phyloP scores from a whole-genome alignment of 2,113 vertebrate genomes.

The Scopus umbretta region DNA sequence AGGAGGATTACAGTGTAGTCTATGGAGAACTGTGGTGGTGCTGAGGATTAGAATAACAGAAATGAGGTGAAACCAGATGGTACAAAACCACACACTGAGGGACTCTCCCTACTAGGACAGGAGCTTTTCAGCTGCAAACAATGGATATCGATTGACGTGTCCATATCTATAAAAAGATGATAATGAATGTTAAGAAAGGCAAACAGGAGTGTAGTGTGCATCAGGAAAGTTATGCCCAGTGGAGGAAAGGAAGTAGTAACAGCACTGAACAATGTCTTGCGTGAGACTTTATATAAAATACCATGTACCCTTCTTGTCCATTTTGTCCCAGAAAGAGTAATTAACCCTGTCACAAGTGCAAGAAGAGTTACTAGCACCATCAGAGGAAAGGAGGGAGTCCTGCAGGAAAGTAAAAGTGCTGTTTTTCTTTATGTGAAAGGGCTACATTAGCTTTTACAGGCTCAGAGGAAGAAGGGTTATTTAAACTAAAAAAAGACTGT shows the following conservation, averaged over 20 bases:
- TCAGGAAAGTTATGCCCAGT: neutral
- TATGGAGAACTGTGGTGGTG: neutral
- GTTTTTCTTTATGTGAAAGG: neutral
- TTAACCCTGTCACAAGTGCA: neutral
- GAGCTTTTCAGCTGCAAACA: neutral
- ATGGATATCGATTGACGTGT: rapidly evolving
- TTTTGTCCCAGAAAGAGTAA: neutral
- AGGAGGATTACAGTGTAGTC: neutral
- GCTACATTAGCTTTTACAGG: neutral
- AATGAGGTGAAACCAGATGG: neutral
- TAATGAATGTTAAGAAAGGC: neutral
- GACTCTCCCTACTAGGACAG: neutral
- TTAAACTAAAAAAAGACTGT: neutral
- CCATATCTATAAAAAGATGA: neutral
- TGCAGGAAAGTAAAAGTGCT: neutral
- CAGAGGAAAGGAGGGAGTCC: neutral
- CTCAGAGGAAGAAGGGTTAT: neutral
- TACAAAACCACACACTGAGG: neutral
- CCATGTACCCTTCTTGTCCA: neutral
- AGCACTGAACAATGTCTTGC: neutral
- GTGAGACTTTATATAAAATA: neutral
- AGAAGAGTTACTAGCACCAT: neutral
- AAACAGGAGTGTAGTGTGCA: neutral
- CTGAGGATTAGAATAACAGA: neutral
- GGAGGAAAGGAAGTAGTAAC: neutral